These are phyloP conservation scores for Odontamblyopus rebecca DNA, from an alignment of 2,797 vertebrate genomes.

Conservation along the genomic window DNA sequence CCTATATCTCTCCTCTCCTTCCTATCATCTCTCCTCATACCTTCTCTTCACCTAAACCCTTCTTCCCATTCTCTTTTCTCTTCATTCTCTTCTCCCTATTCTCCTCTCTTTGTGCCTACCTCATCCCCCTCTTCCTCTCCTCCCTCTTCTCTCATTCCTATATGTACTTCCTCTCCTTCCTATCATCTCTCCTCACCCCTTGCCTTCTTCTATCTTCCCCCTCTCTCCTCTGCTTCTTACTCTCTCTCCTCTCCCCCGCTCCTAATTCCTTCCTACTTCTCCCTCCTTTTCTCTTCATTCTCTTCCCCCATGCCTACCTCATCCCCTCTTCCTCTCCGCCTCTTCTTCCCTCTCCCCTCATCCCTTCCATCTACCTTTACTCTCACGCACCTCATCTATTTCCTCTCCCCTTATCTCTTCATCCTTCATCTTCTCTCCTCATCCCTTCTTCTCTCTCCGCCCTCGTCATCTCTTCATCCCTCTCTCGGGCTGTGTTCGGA, in stretches of 20 bases:
- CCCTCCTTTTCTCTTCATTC: too few relatives aligned
- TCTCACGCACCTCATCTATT: too few relatives aligned
- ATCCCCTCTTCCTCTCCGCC: neutral
- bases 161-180: neutral
- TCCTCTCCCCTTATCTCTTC: neutral
- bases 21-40: too few relatives aligned
- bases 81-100: too few relatives aligned
- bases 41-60: too few relatives aligned
- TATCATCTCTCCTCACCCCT: too few relatives aligned
- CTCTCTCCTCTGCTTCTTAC: neutral
- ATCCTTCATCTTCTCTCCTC: neutral
- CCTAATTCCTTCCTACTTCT: neutral
- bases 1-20: too few relatives aligned
- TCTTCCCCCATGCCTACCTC: neutral
- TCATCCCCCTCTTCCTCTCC: neutral
- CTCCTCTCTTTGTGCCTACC: too few relatives aligned
- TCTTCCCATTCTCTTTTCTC: too few relatives aligned
- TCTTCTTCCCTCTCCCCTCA: neutral
- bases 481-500: conserved; percentile 53
- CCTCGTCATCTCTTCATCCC: neutral
- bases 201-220: too few relatives aligned
- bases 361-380: too few relatives aligned
- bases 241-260: neutral
- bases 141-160: neutral
- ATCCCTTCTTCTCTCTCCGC: neutral